Conservation (phyloP, 2,113 vertebrate species). For the Pachypanchax playfairii region DNA sequence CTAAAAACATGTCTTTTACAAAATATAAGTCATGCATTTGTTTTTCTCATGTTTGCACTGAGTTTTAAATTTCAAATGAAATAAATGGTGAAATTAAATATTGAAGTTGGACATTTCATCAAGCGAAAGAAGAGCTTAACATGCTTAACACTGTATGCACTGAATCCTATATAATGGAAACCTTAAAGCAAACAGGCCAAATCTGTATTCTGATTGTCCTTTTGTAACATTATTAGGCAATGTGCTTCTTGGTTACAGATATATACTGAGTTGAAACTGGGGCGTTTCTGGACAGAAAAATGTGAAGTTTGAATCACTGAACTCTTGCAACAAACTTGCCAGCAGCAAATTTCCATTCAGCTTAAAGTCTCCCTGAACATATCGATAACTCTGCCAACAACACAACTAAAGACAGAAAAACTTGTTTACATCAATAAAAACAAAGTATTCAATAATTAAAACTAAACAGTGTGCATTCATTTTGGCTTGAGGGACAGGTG, state of each 20-base stretch:
- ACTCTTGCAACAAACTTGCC: background rate
- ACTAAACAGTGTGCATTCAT: conserved; percentile 43
- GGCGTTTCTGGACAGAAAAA: conserved; percentile 17
- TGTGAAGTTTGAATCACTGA: background rate
- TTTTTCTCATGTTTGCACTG: too few species aligned
- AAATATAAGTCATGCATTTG: background rate
- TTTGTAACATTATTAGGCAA: background rate
- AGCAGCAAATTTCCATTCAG: conserved; percentile 1
- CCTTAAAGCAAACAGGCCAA: background rate
- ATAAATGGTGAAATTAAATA: background rate
- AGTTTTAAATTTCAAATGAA: too few species aligned
- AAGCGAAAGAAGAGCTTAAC: conserved; percentile 1
- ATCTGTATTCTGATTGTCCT: conserved; percentile 12
- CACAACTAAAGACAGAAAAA: conserved; percentile 31
- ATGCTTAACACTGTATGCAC: conserved; percentile 3
- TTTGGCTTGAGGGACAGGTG: conserved; percentile 43
- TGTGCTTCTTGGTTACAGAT: background rate
- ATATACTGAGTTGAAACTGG: background rate
- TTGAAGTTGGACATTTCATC: conserved; percentile 13
- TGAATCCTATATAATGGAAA: conserved; percentile 12
- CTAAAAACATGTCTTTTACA: background rate
- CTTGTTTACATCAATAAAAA: conserved; percentile 24
- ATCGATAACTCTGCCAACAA: conserved; percentile 28
- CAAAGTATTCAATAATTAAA: background rate
- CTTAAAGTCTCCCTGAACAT: conserved; percentile 10